Evolutionary conservation across 2,888 invertebrate genomes (phyloP).

Genomic region (Watsonalla binaria): DNA sequence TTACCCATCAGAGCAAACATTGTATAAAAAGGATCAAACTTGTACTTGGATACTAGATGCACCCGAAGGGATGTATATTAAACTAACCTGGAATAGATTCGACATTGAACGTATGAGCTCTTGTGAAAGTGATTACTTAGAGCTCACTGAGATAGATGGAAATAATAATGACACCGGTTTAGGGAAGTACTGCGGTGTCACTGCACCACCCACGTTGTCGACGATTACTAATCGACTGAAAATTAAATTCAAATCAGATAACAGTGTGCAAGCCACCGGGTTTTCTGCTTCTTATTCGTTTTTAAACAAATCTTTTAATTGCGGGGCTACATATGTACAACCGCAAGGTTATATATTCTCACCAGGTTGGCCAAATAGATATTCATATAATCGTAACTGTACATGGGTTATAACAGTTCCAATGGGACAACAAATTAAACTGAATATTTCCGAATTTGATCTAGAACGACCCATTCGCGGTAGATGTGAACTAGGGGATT

Average conservation of each 20-base stretch:
- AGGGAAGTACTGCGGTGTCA: slow-evolving; percentile 84
- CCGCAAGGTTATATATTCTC: slow-evolving; percentile 84
- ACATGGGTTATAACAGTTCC: slow-evolving; percentile 88
- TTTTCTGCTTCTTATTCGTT: slow-evolving; percentile 85
- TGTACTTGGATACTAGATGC: slow-evolving; percentile 90
- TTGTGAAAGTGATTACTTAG: slow-evolving; percentile 81
- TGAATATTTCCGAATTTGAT: slow-evolving; percentile 77
- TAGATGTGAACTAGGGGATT: slow-evolving; percentile 59
- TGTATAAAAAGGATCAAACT: slow-evolving; percentile 62
- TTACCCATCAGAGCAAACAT: slow-evolving; percentile 69
- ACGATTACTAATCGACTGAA: slow-evolving; percentile 83
- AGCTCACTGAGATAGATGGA: slow-evolving; percentile 81
- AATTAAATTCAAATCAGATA: slow-evolving; percentile 82
- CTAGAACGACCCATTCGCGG: slow-evolving; percentile 75
- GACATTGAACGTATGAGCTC: slow-evolving; percentile 81
- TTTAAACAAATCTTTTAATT: slow-evolving; percentile 66
- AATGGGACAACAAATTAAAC: slow-evolving; percentile 83
- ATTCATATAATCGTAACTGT: slow-evolving; percentile 85
- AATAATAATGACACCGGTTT: slow-evolving; percentile 42
- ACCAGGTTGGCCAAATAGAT: slow-evolving; percentile 87
- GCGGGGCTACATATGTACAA: slow-evolving; percentile 85
- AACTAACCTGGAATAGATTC: slow-evolving; percentile 87
- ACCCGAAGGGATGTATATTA: slow-evolving; percentile 81
- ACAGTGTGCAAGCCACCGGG: slow-evolving; percentile 72
- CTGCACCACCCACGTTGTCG: slow-evolving; percentile 82